Base-by-base conservation (phyloP, 2,113 vertebrate genomes). In the Platichthys flesus region DNA sequence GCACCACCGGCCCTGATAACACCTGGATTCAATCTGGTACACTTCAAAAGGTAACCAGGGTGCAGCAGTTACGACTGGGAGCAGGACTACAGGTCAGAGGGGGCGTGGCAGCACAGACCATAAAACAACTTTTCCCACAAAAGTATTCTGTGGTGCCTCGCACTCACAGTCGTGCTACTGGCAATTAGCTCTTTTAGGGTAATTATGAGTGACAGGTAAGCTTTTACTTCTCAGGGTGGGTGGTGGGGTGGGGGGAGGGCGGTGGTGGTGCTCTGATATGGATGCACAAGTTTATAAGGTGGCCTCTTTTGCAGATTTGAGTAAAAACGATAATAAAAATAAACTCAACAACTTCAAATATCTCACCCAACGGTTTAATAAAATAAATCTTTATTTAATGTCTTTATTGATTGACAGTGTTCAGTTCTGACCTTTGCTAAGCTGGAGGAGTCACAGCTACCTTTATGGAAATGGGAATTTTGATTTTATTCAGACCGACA, bases 21-120 rank as follows among this genome's bases (percentile, higher is more conserved):
- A 93, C 86, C 91, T 93, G 90, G 88, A 79, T 49, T 59, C 54
- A 26, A 57, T 51, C 68, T 23, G 0, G 51, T 8, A 13, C 56
- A 73, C 74, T 71, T 74, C 75, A 78, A 58, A 63, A 73, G 55
- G 40, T 14, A 14, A n/a, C 65, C 24, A 24, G 26, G 10, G 5
- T 5, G n/a, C 1, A 40, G 23, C 51, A 20, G 52, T 58, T 66
- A 5, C 3, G 7, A 52, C 8, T 2, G 64, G 7, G 6, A 52
- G 66, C 8, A 52, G 21, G 18, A 14, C 51, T 16, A 42, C 9
- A 12, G 74, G 64, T 60, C 52, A 37, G 52, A 16, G 47, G 18
- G 16, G 18, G 13, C 26, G 23, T 42, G 47, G 68, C 74, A 51
- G 55, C 37, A 21, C 26, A 45, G 24, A 26, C 24, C 28, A 31